These are phyloP conservation scores for Cryptosula pallasiana DNA, from an alignment of 2,888 invertebrate species.

Conservation along the genomic window DNA sequence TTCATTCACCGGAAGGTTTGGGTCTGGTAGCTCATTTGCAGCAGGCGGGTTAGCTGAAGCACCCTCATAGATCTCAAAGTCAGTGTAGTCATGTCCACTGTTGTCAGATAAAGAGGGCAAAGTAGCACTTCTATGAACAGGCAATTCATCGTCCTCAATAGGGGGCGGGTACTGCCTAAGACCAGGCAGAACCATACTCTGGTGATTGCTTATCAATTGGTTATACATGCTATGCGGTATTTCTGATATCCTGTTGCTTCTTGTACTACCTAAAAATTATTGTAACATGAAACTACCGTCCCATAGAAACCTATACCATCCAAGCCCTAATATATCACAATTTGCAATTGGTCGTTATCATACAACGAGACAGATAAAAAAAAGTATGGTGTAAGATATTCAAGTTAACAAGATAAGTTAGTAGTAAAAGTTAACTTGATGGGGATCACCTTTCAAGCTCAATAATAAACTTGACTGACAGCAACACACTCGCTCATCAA, in stretches of 20 bases:
- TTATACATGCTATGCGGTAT: neutral
- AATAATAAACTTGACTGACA: too few relatives aligned
- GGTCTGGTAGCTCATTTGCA: neutral
- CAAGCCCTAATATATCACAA: too few relatives aligned
- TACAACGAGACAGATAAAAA: too few relatives aligned
- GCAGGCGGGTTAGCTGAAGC: neutral
- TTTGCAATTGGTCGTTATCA: too few relatives aligned
- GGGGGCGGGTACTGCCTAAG: slow-evolving; percentile 10
- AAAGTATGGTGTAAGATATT: too few relatives aligned
- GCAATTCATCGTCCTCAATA: neutral
- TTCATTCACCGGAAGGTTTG: neutral
- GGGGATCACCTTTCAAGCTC: too few relatives aligned
- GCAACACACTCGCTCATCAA: too few relatives aligned
- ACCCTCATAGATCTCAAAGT: neutral
- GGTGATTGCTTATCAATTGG: slow-evolving; percentile 9
- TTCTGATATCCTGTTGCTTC: neutral
- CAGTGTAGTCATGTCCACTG: neutral
- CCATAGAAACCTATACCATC: too few relatives aligned
- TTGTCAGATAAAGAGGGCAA: neutral
- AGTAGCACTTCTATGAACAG: neutral
- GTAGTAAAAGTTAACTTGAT: too few relatives aligned
- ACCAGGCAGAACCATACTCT: slow-evolving; percentile 7
- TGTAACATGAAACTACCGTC: too few relatives aligned
- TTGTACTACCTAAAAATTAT: neutral
- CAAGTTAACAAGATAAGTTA: too few relatives aligned